Base-by-base conservation (phyloP, 1,140 invertebrate species). In the Maniola jurtina region DNA sequence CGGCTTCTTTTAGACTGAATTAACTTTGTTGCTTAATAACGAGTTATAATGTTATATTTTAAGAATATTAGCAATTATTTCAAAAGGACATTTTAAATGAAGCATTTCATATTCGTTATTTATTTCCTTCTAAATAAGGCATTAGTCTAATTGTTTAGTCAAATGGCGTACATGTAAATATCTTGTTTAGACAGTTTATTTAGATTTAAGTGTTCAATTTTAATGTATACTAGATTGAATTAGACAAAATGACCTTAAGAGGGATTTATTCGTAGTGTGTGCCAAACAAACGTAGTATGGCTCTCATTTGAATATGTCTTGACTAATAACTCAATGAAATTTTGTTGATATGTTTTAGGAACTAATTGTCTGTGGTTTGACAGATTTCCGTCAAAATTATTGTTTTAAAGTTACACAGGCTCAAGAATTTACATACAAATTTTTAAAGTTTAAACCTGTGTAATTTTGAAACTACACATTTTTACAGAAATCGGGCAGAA, bases 41-140 rank as follows among this genome's bases (percentile, higher is more conserved):
- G 77, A 83, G 75, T 83, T 85, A 75, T 80, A 81, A n/a, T 55
- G 72, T 80, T 86, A 81, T 83, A 81, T 77, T 84, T 85, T 85
- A 83, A 81, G 80, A 83, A 80, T 83, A 76, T 77, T 81, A 84
- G 78, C 67, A 73, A 82, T 81, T 84, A 81, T 75, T 84, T 84
- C 75, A 80, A 87, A 57, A 89, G 74, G 74, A 83, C 81, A 86
- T 84, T 84, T 87, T 85, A 77, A 86, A 86, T 81, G 72, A 80
- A 85, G 81, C 84, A 86, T 89, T 89, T 89, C 84, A 89, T 89
- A 89, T 88, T 89, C 81, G 85, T 89, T 88, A 89, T 88, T 89
- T 89, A 89, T 89, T 88, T 83, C 80, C 81, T 89, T 84, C 79
- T 86, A 84, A 78, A 86, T 86, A 86, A 86, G 83, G 81, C 79